A percentile compares a stretch with the other conserved stretches of the same genome.
phyloP scores from a whole-genome alignment of 2,797 vertebrate genomes.

The Scomberomorus guttatus region DNA sequence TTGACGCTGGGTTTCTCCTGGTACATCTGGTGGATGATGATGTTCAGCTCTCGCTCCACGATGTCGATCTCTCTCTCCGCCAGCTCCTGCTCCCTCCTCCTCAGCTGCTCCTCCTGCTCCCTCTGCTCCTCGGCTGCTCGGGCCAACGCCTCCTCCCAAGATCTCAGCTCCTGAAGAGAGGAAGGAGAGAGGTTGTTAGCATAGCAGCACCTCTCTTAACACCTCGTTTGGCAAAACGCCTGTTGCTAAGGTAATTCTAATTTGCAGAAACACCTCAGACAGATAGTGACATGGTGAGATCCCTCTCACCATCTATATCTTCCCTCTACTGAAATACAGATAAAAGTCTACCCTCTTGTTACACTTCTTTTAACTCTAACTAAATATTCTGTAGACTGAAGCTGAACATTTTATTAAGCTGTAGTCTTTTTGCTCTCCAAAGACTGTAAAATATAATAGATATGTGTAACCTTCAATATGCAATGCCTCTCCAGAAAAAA shows the following conservation, averaged over 20 bases:
- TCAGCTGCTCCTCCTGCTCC: constrained; percentile 92
- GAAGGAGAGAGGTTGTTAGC: constrained; percentile 9
- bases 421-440: too few relatives aligned
- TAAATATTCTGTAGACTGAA: not conserved
- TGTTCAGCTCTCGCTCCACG: constrained; percentile 93
- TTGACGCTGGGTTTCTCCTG: constrained; percentile 93
- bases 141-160: constrained; percentile 92
- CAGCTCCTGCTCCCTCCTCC: constrained; percentile 91
- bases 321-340: not conserved
- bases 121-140: constrained; percentile 91
- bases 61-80: constrained; percentile 94
- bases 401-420: too few relatives aligned
- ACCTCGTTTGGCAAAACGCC: constrained; percentile 34
- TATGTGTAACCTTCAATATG: too few relatives aligned
- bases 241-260: constrained; percentile 51
- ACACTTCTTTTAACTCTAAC: not conserved
- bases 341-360: not conserved
- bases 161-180: constrained; percentile 89
- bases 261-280: constrained; percentile 52
- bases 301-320: constrained; percentile 7
- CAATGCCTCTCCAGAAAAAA: not conserved
- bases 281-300: constrained; percentile 39
- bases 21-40: constrained; percentile 95
- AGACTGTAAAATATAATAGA: not conserved
- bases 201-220: constrained; percentile 47